Conservation (phyloP, 2,113 vertebrate species). For the Tricholaema leucomelas region DNA sequence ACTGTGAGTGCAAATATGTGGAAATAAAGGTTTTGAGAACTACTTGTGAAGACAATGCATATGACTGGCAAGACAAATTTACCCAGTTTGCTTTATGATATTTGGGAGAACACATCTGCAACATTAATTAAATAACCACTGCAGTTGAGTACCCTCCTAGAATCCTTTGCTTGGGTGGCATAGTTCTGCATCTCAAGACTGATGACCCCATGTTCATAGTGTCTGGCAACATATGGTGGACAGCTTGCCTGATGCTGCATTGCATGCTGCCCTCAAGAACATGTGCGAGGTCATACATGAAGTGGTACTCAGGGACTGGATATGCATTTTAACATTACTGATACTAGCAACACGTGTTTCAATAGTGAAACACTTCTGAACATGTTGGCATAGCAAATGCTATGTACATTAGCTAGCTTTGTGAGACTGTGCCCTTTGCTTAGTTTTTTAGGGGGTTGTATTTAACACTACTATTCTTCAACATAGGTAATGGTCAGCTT, state of each 20-base stretch:
- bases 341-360: neutral
- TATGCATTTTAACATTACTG: neutral
- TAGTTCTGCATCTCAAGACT: neutral
- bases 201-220: neutral
- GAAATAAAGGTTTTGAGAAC: neutral
- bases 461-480: neutral
- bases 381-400: rapidly evolving
- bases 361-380: rapidly evolving
- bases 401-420: neutral
- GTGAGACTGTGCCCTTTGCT: neutral
- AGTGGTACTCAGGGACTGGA: neutral
- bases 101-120: neutral
- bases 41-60: neutral
- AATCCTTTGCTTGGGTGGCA: neutral
- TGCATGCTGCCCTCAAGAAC: neutral
- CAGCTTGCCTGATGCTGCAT: neutral
- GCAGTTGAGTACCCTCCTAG: neutral
- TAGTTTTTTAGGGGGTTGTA: neutral
- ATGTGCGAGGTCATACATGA: neutral
- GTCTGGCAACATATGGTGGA: neutral
- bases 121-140: neutral
- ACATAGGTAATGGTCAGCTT: neutral
- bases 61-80: neutral
- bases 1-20: neutral
- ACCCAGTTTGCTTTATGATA: neutral